phyloP scores from a whole-genome alignment of 2,888 invertebrate species.

The Eulithis testata region DNA sequence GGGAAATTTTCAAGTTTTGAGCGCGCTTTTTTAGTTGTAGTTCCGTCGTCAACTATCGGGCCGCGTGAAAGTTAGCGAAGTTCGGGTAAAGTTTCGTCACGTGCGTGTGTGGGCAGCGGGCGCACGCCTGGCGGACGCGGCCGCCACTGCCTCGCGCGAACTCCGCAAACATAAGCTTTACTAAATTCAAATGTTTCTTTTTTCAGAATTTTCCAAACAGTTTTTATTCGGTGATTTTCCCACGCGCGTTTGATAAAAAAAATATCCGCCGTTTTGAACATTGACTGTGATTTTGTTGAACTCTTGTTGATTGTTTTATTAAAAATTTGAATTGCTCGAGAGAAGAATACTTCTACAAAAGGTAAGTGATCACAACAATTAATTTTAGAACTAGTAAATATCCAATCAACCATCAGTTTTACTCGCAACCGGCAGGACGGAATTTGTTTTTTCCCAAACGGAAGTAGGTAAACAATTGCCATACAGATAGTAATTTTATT shows the following conservation, averaged over 20 bases:
- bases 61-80: constrained; percentile 64
- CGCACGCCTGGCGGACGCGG: constrained; percentile 58
- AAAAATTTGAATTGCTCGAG: constrained; percentile 51
- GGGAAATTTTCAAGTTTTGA: constrained; percentile 49
- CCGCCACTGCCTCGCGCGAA: constrained; percentile 33
- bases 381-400: background rate
- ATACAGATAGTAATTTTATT: background rate
- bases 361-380: constrained; percentile 57
- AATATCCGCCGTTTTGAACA: constrained; percentile 65
- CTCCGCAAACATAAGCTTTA: constrained; percentile 44
- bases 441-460: background rate
- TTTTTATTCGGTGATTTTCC: constrained; percentile 57
- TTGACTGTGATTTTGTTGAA: constrained; percentile 77
- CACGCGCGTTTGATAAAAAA: constrained; percentile 55
- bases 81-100: constrained; percentile 66
- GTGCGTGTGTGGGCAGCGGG: constrained; percentile 71
- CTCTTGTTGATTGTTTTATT: constrained; percentile 74
- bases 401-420: background rate
- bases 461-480: constrained; percentile 5
- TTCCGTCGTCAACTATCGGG: constrained; percentile 52
- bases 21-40: constrained; percentile 50
- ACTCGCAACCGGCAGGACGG: background rate
- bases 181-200: constrained; percentile 37
- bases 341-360: constrained; percentile 36
- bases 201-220: constrained; percentile 46